Percentiles rank a stretch among this genome's conserved stretches.
Conservation (phyloP, 2,113 vertebrate species). For the Regulus satrapa region DNA sequence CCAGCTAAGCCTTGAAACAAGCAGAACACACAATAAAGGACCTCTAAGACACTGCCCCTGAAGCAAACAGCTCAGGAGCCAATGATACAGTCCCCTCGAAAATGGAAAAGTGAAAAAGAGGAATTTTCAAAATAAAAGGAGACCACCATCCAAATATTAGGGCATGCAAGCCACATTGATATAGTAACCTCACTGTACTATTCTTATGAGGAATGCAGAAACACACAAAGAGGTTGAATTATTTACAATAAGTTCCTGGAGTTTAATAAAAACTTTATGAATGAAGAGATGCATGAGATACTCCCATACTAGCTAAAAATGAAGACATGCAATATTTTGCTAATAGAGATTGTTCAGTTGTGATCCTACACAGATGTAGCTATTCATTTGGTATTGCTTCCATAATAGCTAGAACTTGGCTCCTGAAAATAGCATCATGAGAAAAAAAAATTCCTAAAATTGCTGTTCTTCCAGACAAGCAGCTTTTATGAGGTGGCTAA, state of each 20-base stretch:
- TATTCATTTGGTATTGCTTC: background rate
- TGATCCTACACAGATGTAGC: background rate
- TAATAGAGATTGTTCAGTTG: background rate
- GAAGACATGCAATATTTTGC: background rate
- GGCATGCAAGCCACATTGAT: background rate
- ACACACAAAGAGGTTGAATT: background rate
- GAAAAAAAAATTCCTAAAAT: accelerated
- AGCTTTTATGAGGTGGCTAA: background rate
- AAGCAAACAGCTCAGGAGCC: background rate
- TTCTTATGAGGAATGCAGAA: background rate
- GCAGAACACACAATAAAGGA: background rate
- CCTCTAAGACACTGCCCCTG: background rate
- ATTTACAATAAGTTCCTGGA: background rate
- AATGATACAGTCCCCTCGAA: background rate
- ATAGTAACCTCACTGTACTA: background rate
- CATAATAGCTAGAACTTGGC: background rate
- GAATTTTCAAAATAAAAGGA: background rate
- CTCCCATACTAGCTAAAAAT: background rate
- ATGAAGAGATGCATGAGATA: background rate
- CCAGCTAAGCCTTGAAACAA: background rate
- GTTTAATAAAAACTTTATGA: background rate
- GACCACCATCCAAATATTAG: background rate
- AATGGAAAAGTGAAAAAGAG: background rate
- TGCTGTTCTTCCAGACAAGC: background rate
- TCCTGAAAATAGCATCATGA: background rate